Base-by-base conservation (phyloP, 2,888 invertebrate genomes). In the Tolmerus cingulatus region DNA sequence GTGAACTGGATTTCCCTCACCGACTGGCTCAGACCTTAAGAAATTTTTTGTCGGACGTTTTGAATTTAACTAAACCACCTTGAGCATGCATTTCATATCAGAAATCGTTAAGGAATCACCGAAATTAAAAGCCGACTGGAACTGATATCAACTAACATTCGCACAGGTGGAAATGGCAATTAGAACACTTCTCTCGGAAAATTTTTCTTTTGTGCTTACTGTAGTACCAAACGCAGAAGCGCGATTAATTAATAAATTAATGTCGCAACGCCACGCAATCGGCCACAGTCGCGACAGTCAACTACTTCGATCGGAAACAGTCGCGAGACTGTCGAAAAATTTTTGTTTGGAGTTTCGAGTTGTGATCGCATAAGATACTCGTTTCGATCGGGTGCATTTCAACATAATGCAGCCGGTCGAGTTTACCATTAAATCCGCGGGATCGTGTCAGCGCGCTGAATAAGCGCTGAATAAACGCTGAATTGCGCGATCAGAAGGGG, bases 21-120 rank as follows among this genome's bases (percentile, higher is more conserved):
- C 82, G n/a, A n/a, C n/a, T 82, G 19, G 19, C 19, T 66, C 37
- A 66, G 40, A 82, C 82, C 57, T 57, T 82, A 66, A 82, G 57
- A 57, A 57, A 57, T 57, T 78, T 78, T 78, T 86, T 78, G 30
- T n/a, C 57, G 37, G 23, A 57, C 55, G 37, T 57, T 77, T 86
- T 86, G 40, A 77, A 51, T 86, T 86, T 86, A 78, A 86, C 86
- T 86, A 51, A 86, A 78, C 86, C 86, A 86, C 86, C 86, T 86
- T 86, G 86, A 37, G 30, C 37, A 34, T 76, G 37, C 77, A 86
- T 86, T 86, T 86, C 86, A 86, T 86, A 76, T 78, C 40, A 37
- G 34, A 78, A 78, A 74, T 43, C 43, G 37, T 55, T 55, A n/a
- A 81, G 55, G 27, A 34, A 76, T 51, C 51, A 2, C 30, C 81